Evolutionary conservation across 2,888 invertebrate species (phyloP).

Genomic region (Andrena minutula): DNA sequence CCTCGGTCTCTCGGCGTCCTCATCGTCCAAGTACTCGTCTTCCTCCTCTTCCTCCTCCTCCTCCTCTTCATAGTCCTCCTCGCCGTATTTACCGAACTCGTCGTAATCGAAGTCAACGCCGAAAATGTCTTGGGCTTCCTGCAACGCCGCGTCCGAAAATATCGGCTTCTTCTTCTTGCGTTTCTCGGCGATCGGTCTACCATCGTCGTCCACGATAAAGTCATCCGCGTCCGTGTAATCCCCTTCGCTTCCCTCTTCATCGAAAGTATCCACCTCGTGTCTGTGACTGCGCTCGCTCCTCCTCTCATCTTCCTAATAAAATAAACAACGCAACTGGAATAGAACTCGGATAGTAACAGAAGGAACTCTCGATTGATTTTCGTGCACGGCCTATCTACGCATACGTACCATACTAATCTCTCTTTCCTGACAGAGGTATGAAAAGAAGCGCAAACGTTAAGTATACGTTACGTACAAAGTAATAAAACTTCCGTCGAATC

Average conservation of each 20-base stretch:
- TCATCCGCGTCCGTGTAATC: constrained; percentile 91
- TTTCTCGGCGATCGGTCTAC: constrained; percentile 93
- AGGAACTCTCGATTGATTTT: not conserved
- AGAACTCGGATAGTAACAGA: too few relatives aligned
- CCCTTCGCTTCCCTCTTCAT: constrained; percentile 90
- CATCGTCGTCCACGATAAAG: constrained; percentile 99
- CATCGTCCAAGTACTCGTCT: constrained; percentile 92
- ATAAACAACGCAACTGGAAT: not conserved
- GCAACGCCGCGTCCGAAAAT: constrained; percentile 95
- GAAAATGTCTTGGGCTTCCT: constrained; percentile 99
- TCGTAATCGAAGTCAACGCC: constrained; percentile 99
- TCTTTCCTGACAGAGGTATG: constrained; percentile 51
- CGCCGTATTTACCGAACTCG: constrained; percentile 94
- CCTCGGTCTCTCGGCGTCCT: constrained; percentile 87
- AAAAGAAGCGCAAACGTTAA: constrained; percentile 24
- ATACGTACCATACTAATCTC: constrained; percentile 57
- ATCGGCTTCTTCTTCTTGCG: constrained; percentile 93
- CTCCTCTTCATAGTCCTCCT: constrained; percentile 92
- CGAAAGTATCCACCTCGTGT: constrained; percentile 89
- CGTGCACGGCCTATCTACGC: not conserved
- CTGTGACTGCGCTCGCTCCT: constrained; percentile 90
- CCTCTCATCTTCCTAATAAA: constrained; percentile 90
- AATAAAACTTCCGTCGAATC: constrained; percentile 1
- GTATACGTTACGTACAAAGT: not conserved
- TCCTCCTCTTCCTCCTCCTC: constrained; percentile 89